These are phyloP conservation scores for Corythaeola cristata DNA, from an alignment of 2,113 vertebrate species.

Conservation along the genomic window DNA sequence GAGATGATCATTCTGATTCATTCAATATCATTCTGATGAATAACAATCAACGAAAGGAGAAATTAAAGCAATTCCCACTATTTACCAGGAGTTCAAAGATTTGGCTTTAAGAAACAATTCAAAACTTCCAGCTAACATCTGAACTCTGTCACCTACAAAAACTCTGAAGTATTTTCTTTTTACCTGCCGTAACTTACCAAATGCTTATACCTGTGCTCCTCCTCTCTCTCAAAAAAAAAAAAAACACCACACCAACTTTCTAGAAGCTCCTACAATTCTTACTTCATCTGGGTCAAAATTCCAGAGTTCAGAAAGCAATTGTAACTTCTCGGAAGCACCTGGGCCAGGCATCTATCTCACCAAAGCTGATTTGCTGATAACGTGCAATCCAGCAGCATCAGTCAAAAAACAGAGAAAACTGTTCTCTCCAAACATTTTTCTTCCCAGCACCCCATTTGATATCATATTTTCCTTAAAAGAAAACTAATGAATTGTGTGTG, in stretches of 20 bases:
- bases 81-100: background rate
- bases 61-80: background rate
- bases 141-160: background rate
- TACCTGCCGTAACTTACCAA: background rate
- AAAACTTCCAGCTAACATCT: background rate
- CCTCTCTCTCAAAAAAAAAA: background rate
- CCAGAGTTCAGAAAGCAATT: background rate
- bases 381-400: background rate
- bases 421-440: background rate
- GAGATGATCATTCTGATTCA: background rate
- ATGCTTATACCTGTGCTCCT: background rate
- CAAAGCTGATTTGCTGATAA: background rate
- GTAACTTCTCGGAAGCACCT: background rate
- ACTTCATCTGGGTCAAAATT: background rate
- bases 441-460: background rate
- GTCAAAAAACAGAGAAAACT: background rate
- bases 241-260: too few relatives aligned
- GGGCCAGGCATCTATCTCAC: background rate
- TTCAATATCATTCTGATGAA: background rate
- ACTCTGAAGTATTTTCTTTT: background rate
- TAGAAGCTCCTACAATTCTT: background rate
- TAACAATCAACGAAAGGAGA: background rate
- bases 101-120: background rate
- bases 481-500: slow-evolving; percentile 11
- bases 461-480: background rate